Evolutionary conservation across 1,140 invertebrate genomes (phyloP).

Genomic region (Cyphomyrmex costatus): DNA sequence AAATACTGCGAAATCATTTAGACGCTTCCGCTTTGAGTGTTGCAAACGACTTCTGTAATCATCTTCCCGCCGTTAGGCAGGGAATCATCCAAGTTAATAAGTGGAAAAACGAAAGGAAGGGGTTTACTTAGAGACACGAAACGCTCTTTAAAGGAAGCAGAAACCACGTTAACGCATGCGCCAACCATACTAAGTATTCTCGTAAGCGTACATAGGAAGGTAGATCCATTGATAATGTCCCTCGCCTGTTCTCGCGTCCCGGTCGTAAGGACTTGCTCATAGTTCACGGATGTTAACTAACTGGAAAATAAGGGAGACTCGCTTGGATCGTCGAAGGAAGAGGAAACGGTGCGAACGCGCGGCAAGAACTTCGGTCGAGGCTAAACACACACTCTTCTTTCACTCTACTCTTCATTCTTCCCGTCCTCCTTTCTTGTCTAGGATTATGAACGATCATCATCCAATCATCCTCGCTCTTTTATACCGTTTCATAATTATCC

Average conservation of each 20-base stretch:
- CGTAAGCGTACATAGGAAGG: slow-evolving; percentile 58
- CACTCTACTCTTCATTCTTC: not conserved
- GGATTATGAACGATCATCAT: slow-evolving; percentile 3
- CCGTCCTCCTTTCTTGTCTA: slow-evolving; percentile 19
- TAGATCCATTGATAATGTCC: slow-evolving; percentile 81
- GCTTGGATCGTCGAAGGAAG: slow-evolving; percentile 46
- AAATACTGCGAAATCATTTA: not conserved
- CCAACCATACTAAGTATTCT: slow-evolving; percentile 48
- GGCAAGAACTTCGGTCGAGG: slow-evolving; percentile 33
- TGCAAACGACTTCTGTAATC: slow-evolving; percentile 31
- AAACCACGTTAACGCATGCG: slow-evolving; percentile 65
- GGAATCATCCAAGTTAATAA: slow-evolving; percentile 48
- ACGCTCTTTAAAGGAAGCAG: slow-evolving; percentile 70
- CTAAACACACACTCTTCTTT: slow-evolving; percentile 40
- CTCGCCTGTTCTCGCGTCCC: slow-evolving; percentile 72
- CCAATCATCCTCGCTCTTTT: slow-evolving; percentile 37
- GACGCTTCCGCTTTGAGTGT: slow-evolving; percentile 1
- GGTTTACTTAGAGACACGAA: slow-evolving; percentile 56
- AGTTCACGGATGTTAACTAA: slow-evolving; percentile 78
- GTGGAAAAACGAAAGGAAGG: slow-evolving; percentile 59
- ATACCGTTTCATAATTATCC: slow-evolving; percentile 10
- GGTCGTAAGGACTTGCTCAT: slow-evolving; percentile 72
- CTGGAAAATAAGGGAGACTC: slow-evolving; percentile 74
- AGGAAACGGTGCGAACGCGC: slow-evolving; percentile 35
- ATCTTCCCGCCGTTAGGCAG: slow-evolving; percentile 29